Evolutionary conservation across 2,113 vertebrate genomes (phyloP).

Genomic region (Pholis gunnellus): DNA sequence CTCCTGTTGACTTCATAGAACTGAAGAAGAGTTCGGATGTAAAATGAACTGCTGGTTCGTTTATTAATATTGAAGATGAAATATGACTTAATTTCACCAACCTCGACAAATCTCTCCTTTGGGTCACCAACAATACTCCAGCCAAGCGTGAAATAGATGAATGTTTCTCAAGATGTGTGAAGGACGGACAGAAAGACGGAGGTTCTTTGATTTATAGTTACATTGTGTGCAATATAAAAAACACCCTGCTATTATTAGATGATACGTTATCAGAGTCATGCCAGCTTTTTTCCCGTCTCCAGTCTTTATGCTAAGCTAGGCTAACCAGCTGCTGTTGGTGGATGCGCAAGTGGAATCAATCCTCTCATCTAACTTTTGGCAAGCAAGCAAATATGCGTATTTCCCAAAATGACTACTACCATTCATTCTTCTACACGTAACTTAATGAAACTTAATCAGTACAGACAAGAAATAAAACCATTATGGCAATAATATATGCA

Average conservation of each 20-base stretch:
- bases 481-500: constrained; percentile 27
- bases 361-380: not conserved
- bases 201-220: not conserved
- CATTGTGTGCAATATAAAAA: not conserved
- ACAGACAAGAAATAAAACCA: constrained; percentile 16
- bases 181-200: too few species aligned
- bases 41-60: not conserved
- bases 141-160: not conserved
- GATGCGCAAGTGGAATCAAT: not conserved
- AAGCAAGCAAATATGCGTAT: not conserved
- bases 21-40: too few species aligned
- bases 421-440: not conserved
- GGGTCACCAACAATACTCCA: too few species aligned
- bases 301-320: not conserved
- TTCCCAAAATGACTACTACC: not conserved
- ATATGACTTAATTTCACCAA: not conserved
- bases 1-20: not conserved
- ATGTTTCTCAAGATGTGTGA: not conserved
- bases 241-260: not conserved
- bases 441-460: not conserved
- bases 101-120: not conserved
- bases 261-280: not conserved
- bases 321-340: not conserved
- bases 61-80: not conserved
- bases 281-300: not conserved